A percentile compares a stretch with the other conserved stretches of the same genome.
Conservation (phyloP, 2,888 invertebrate genomes). For the Dicyrtomina minuta region DNA sequence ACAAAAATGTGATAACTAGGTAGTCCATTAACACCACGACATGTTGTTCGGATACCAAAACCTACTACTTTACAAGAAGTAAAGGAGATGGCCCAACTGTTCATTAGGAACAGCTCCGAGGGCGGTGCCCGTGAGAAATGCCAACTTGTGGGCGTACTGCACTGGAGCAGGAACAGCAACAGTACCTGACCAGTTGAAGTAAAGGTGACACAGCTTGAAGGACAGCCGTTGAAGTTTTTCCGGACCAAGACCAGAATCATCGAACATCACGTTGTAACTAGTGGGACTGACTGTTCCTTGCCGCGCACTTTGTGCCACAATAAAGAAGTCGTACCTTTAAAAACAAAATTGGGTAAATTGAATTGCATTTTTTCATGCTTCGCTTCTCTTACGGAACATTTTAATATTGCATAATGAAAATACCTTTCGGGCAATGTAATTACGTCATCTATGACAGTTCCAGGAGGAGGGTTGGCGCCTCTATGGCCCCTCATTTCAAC, state of each 20-base stretch:
- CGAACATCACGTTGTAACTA: constrained; percentile 80
- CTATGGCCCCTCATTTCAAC: not conserved
- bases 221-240: constrained; percentile 79
- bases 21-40: no score
- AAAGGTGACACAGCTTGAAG: constrained; percentile 83
- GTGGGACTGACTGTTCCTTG: constrained; percentile 92
- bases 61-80: constrained; percentile 38
- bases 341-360: constrained; percentile 2
- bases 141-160: constrained; percentile 62
- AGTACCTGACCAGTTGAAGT: constrained; percentile 79
- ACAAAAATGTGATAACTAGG: no score
- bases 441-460: constrained; percentile 82
- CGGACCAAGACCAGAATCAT: constrained; percentile 67
- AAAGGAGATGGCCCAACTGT: constrained; percentile 31
- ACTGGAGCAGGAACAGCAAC: constrained; percentile 61
- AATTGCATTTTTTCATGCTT: no score
- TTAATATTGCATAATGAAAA: constrained; percentile 37
- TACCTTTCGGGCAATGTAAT: constrained; percentile 72
- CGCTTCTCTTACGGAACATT: no score
- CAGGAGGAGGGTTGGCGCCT: constrained; percentile 68
- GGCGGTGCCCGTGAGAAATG: constrained; percentile 59
- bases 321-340: constrained; percentile 80
- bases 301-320: constrained; percentile 80
- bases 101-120: constrained; percentile 20
- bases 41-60: no score